Percentiles rank a stretch among this genome's conserved stretches.
Evolutionary conservation across 1,140 invertebrate genomes (phyloP).

Genomic region (Metaphire vulgaris): DNA sequence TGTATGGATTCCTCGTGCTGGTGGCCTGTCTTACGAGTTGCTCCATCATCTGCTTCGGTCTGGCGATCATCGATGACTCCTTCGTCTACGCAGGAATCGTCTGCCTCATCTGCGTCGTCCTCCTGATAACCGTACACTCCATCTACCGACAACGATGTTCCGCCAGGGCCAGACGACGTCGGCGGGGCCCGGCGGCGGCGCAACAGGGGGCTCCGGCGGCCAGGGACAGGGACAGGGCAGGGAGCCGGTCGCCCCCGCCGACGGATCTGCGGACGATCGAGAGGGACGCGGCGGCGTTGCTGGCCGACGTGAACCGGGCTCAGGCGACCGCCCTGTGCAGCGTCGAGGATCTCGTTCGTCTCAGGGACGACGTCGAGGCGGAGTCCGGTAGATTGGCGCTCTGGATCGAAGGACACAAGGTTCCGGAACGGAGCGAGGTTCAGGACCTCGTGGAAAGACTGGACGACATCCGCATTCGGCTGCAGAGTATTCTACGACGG

Average conservation of each 20-base stretch:
- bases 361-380: background rate
- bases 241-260: too few relatives aligned
- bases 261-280: background rate
- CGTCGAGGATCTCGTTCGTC: background rate
- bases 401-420: background rate
- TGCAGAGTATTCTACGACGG: background rate
- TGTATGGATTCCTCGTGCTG: too few relatives aligned
- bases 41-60: background rate
- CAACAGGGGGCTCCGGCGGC: background rate
- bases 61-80: background rate
- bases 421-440: background rate
- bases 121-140: background rate
- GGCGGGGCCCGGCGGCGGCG: too few relatives aligned
- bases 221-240: background rate
- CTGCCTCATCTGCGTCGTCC: background rate
- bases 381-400: background rate
- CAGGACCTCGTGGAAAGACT: background rate
- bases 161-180: background rate
- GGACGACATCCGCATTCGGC: background rate
- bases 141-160: background rate
- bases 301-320: background rate
- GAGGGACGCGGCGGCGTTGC: background rate
- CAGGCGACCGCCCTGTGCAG: background rate
- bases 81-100: background rate
- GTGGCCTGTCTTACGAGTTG: background rate